Percentiles rank a stretch among this genome's conserved stretches.
Conservation (phyloP, 2,888 invertebrate genomes). For the Tenthredo amoena region DNA sequence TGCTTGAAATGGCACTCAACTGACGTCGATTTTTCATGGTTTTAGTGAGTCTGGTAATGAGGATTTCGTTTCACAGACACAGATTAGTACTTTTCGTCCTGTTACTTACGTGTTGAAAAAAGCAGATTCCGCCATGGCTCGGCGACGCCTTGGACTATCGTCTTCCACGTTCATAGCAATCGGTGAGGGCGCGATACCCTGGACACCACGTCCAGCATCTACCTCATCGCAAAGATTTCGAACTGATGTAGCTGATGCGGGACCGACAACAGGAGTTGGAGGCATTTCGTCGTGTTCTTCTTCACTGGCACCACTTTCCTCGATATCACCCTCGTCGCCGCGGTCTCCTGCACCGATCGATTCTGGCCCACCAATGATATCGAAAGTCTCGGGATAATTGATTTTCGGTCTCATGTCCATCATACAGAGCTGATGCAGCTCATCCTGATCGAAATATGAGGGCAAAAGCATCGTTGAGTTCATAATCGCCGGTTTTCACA, state of each 20-base stretch:
- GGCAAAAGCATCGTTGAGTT: conserved; percentile 25
- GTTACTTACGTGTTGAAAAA: conserved; percentile 71
- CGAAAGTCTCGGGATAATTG: conserved; percentile 59
- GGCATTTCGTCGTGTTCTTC: conserved; percentile 70
- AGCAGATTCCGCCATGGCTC: conserved; percentile 67
- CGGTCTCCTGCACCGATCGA: conserved; percentile 64
- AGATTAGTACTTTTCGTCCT: neutral
- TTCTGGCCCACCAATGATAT: conserved; percentile 57
- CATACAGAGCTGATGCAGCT: conserved; percentile 75
- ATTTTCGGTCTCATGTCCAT: conserved; percentile 67
- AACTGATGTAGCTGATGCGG: conserved; percentile 66
- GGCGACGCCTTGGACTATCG: conserved; percentile 66
- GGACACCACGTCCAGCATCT: conserved; percentile 59
- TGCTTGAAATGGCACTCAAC: neutral
- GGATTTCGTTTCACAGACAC: neutral
- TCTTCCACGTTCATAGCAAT: conserved; percentile 39
- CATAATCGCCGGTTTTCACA: neutral
- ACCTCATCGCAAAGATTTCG: conserved; percentile 69
- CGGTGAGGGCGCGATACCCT: conserved; percentile 53
- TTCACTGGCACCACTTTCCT: conserved; percentile 69
- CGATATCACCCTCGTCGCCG: conserved; percentile 72
- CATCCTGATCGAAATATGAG: conserved; percentile 69
- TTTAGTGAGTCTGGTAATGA: neutral
- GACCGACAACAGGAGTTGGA: conserved; percentile 71
- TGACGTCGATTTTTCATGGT: neutral